phyloP scores from a whole-genome alignment of 2,888 invertebrate genomes.

The Tinea semifulvella region DNA sequence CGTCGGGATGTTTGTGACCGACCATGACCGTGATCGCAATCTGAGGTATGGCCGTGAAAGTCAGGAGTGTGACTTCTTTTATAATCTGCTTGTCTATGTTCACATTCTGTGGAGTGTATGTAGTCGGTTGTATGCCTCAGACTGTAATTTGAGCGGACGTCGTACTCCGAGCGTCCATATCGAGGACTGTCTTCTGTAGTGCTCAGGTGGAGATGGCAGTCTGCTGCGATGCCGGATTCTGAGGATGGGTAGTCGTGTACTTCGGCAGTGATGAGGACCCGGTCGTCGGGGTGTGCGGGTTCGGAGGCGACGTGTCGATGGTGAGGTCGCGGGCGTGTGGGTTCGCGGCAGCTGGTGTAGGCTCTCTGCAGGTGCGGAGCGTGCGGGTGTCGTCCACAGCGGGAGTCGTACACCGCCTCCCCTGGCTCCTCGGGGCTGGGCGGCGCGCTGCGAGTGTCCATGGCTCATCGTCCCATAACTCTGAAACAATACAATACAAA shows the following conservation, averaged over 20 bases:
- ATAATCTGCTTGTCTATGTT: conserved; percentile 46
- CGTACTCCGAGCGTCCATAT: conserved; percentile 56
- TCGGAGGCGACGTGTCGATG: conserved; percentile 57
- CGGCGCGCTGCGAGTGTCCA: conserved; percentile 67
- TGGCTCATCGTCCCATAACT: conserved; percentile 60
- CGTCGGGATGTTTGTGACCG: conserved; percentile 51
- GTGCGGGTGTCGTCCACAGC: conserved; percentile 73
- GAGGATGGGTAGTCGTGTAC: conserved; percentile 65
- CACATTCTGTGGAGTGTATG: conserved; percentile 51
- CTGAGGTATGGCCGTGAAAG: conserved; percentile 45
- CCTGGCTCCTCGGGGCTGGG: conserved; percentile 65
- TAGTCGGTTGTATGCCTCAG: conserved; percentile 49
- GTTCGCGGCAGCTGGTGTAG: conserved; percentile 56
- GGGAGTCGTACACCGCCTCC: conserved; percentile 76
- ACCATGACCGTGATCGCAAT: conserved; percentile 44
- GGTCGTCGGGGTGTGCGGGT: conserved; percentile 56
- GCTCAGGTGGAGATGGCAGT: conserved; percentile 57
- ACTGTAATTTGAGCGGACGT: conserved; percentile 52
- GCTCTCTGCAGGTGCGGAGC: conserved; percentile 60
- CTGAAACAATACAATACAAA: conserved; percentile 38
- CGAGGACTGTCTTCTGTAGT: conserved; percentile 57
- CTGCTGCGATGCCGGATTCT: conserved; percentile 61
- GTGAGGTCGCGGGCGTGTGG: conserved; percentile 44
- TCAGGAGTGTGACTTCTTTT: conserved; percentile 58
- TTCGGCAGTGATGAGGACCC: conserved; percentile 53